These are phyloP conservation scores for Pitangus sulphuratus DNA, from an alignment of 2,797 vertebrate genomes.

Conservation along the genomic window DNA sequence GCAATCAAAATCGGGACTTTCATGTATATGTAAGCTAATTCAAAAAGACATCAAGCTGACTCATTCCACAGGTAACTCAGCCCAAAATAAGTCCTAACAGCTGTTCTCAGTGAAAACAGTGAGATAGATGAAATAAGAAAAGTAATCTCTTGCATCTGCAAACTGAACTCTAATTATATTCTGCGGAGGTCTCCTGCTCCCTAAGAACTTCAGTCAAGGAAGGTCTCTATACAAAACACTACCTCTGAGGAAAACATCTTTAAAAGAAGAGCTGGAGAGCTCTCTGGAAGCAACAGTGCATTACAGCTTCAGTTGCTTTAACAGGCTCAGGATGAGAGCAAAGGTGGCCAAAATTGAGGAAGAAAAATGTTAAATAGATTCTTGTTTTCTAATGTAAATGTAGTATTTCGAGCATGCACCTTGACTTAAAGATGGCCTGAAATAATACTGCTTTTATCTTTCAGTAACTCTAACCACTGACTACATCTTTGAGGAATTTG, in stretches of 20 bases:
- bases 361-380: background rate
- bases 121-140: conserved; percentile 50
- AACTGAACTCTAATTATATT: conserved; percentile 67
- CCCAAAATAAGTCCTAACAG: conserved; percentile 23
- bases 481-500: background rate
- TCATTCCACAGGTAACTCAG: conserved; percentile 56
- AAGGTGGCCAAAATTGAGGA: background rate
- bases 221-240: conserved; percentile 30
- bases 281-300: conserved; percentile 2
- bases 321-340: background rate
- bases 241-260: conserved; percentile 29
- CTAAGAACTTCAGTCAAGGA: conserved; percentile 44
- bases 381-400: background rate
- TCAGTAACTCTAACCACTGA: background rate
- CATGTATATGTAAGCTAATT: background rate
- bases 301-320: background rate
- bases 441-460: background rate
- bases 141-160: conserved; percentile 38
- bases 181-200: conserved; percentile 58
- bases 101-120: conserved; percentile 52
- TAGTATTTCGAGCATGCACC: background rate
- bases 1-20: background rate
- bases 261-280: conserved; percentile 3
- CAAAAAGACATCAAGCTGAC: conserved; percentile 35
- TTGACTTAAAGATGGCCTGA: background rate